Conservation (phyloP, 30 jellyfish, hydroid and myxozoan genomes). For the Aurelia aurita complex sp. Pacific region DNA sequence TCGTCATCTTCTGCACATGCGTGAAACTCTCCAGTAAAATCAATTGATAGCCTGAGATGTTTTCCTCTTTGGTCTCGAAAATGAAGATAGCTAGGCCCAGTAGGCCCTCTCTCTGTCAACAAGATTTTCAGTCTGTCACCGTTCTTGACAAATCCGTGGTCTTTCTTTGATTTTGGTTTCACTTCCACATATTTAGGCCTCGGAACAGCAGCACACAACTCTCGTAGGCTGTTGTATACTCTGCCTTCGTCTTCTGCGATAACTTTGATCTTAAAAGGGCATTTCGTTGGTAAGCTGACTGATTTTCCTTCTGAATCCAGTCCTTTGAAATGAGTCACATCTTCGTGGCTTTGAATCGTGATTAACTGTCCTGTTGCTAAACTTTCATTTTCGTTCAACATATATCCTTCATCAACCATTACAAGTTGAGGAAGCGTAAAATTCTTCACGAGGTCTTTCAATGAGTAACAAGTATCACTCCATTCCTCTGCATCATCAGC, state of each 20-base stretch:
- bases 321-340: constrained; percentile 74
- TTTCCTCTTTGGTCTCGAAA: constrained; percentile 85
- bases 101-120: constrained; percentile 70
- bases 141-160: constrained; percentile 15
- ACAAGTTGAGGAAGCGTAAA: constrained; percentile 46
- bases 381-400: constrained; percentile 60
- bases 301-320: constrained; percentile 60
- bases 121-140: constrained; percentile 92
- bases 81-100: constrained; percentile 87
- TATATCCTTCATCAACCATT: constrained; percentile 60
- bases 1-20: constrained; percentile 58
- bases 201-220: constrained; percentile 64
- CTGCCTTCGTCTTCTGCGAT: constrained; percentile 63
- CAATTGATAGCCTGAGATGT: constrained; percentile 77
- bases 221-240: constrained; percentile 32
- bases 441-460: constrained; percentile 38
- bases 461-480: constrained; percentile 35
- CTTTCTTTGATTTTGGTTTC: constrained; percentile 37
- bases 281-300: constrained; percentile 64
- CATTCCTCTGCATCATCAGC: constrained; percentile 2
- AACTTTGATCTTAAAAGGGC: constrained; percentile 68
- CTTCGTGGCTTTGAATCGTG: constrained; percentile 71
- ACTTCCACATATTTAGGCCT: constrained; percentile 84
- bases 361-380: constrained; percentile 70
- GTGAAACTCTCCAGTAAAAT: constrained; percentile 48